Evolutionary conservation across 2,888 invertebrate genomes (phyloP), one percentile per base, ranked within the genome.

Genomic region (Caenorhabditis japonica): DNA sequence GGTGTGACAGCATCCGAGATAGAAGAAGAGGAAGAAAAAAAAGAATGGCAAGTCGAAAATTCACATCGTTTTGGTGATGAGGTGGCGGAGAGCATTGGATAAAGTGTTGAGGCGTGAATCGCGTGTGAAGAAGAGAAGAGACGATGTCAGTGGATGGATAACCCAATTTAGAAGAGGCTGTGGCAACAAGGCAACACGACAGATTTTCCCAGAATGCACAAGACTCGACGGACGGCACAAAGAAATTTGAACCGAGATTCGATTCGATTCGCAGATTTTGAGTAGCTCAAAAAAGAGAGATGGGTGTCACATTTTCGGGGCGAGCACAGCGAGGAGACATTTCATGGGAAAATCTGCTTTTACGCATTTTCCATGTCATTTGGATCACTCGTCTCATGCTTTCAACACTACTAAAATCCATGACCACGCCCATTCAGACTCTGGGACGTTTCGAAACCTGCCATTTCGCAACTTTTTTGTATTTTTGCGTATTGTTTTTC

Each of bases 71-170:
- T 53, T 44, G 25, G 30, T 17, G 30, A 30, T 17, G 47, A 30
- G 30, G 47, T 30, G 47, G 21, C 38, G 46, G 47, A 53, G 19
- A 30, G 51, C 34, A 30, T n/a, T n/a, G n/a, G n/a, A n/a, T n/a
- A n/a, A n/a, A n/a, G n/a, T n/a, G n/a, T n/a, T n/a, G n/a, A n/a
- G n/a, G n/a, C n/a, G n/a, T n/a, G n/a, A n/a, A n/a, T 30, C 39
- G 38, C 47, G 30, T 53, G 56, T 36, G 56, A 44, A 41, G 41
- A 55, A 53, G 43, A 64, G 44, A 47, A 33, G 43, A 64, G 64
- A 64, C 64, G 62, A 64, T 55, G 64, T 64, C 56, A 64, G 55
- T 41, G 56, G 64, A 64, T 64, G 56, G 64, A 64, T 64, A 64
- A 64, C 64, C 64, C 64, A 64, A 64, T 64, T 64, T 39, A 47